phyloP scores from a whole-genome alignment of 1,140 invertebrate genomes.

The Penaeus vannamei region DNA sequence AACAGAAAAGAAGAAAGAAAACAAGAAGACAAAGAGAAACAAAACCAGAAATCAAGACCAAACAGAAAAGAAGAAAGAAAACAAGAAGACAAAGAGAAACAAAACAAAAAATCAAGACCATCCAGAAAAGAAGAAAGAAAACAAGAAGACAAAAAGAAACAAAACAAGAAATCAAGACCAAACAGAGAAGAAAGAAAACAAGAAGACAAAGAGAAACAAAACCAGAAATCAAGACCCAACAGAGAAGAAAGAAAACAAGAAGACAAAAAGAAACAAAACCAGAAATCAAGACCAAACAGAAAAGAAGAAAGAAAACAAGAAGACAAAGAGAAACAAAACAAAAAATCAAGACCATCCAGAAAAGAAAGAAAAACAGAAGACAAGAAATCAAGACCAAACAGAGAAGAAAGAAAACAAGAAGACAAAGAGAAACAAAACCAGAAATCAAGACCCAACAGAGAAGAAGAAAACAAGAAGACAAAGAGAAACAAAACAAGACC shows the following conservation, averaged over 20 bases:
- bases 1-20: neutral
- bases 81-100: slow-evolving; percentile 1
- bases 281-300: neutral
- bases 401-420: neutral
- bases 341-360: neutral
- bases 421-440: neutral
- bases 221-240: neutral
- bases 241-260: slow-evolving; percentile 4
- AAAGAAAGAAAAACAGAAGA: neutral
- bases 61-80: neutral
- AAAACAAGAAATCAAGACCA: neutral
- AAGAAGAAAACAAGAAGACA: neutral
- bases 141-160: neutral
- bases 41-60: neutral
- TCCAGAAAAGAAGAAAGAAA: neutral
- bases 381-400: neutral
- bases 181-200: neutral
- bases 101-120: neutral
- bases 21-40: neutral
- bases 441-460: neutral
- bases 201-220: neutral
- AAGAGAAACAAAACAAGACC: neutral
- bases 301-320: neutral
- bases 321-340: neutral
- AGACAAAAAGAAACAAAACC: neutral